Evolutionary conservation across 2,113 vertebrate genomes (phyloP).

Genomic region (Sclerurus mexicanus): DNA sequence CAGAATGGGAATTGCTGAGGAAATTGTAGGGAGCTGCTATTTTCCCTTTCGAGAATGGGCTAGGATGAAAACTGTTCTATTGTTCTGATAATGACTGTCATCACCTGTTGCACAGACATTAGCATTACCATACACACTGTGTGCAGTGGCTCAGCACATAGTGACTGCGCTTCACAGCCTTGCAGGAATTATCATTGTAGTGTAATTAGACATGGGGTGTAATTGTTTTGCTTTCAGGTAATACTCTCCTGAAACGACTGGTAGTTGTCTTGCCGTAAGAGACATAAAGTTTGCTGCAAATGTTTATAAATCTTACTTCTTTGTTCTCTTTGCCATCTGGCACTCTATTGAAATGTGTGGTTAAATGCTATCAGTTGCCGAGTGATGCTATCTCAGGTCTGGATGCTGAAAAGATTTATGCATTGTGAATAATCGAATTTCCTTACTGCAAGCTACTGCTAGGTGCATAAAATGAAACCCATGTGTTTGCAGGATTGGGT

Average conservation of each 20-base stretch:
- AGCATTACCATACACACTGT: accelerated
- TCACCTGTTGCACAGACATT: not conserved
- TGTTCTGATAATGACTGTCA: not conserved
- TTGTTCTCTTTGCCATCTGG: constrained; percentile 44
- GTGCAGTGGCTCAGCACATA: not conserved
- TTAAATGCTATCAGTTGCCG: not conserved
- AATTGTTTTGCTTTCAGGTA: not conserved
- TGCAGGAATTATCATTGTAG: not conserved
- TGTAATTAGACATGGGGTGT: not conserved
- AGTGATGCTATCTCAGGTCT: constrained; percentile 24
- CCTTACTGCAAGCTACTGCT: constrained; percentile 24
- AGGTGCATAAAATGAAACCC: not conserved
- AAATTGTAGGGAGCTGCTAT: not conserved
- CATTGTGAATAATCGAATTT: constrained; percentile 24
- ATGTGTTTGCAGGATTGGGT: not conserved
- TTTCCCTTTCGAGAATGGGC: not conserved
- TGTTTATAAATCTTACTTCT: not conserved
- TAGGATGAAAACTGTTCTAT: not conserved
- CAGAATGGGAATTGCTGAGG: not conserved
- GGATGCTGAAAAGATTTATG: constrained; percentile 35
- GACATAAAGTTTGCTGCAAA: not conserved
- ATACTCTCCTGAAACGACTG: not conserved
- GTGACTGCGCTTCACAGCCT: not conserved
- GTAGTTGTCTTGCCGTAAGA: not conserved
- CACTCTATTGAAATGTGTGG: not conserved